Conservation (phyloP, 1,140 invertebrate genomes). For the Cherax destructor region DNA sequence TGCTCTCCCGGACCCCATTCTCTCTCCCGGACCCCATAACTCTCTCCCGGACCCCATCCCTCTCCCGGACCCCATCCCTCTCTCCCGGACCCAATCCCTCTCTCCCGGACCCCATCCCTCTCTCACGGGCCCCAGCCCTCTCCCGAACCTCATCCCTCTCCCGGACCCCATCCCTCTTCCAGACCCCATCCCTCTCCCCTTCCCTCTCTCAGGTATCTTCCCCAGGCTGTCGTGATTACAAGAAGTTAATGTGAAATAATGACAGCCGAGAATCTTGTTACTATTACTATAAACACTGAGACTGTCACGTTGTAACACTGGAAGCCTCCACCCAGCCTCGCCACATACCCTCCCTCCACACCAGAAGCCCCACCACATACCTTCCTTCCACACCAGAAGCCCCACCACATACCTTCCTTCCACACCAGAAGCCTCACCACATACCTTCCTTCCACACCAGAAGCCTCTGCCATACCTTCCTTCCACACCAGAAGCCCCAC, state of each 20-base stretch:
- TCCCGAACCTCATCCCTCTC: background rate
- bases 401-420: too few species aligned
- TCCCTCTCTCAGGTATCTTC: background rate
- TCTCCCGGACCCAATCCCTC: background rate
- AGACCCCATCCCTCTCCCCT: background rate
- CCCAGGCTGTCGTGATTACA: background rate
- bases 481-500: too few species aligned
- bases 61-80: background rate
- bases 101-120: background rate
- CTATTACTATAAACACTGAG: background rate
- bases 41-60: too few species aligned
- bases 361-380: background rate
- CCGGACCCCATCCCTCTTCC: background rate
- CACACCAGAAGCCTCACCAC: too few species aligned
- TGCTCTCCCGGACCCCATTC: too few species aligned
- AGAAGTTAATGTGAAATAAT: background rate
- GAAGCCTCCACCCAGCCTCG: background rate
- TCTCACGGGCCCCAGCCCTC: background rate
- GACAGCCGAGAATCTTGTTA: background rate
- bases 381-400: too few species aligned
- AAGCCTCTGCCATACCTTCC: too few species aligned
- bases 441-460: too few species aligned
- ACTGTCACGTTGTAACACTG: too few species aligned
- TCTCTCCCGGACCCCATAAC: too few species aligned
- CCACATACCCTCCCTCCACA: background rate